Evolutionary conservation across 2,113 vertebrate genomes (phyloP), one percentile per base, ranked within the genome.

Genomic region (Beaufortia kweichowensis): DNA sequence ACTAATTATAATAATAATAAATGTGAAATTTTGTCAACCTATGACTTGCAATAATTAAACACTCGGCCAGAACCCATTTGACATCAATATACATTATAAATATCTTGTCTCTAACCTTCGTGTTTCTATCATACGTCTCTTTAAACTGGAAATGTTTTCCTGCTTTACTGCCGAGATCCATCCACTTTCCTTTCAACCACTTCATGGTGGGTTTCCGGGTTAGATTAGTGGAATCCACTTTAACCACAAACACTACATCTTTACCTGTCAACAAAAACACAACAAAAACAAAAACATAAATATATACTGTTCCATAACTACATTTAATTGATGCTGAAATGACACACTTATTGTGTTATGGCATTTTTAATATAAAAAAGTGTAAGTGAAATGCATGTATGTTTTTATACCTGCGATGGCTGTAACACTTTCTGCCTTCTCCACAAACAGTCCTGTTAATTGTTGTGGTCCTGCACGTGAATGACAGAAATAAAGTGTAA

Each of bases 151-250:
- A 87, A 0, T 95, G 92, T 70, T 92, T 90, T 2, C 95, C 95
- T 0, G 93, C 94, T 82, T 97, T 95, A 89, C 90, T 94, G 72
- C 88, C 88, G 19, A 97, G 89, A 78, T 96, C 95, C 88, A 94
- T 17, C 95, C 95, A 97, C 79, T 97, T 97, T 0, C 95, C 95
- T 86, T 97, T 97, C 85, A 97, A 87, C 95, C 95, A 97, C 67
- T 94, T 96, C 84, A 95, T 82, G 10, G 78, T 26, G 0, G 95
- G 95, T 67, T 95, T 95, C 61, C 78, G 90, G 0, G 84, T 48
- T 15, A 97, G 87, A 55, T 84, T 90, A 78, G 83, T 84, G 0
- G 95, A 91, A 24, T 96, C 94, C 55, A 96, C 89, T 76, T 87
- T 93, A 28, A 93, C 90, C 6, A 35, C 21, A 5, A 95, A 77